A percentile compares a stretch with the other conserved stretches of the same genome.
Evolutionary conservation across 2,888 invertebrate species (phyloP).

Genomic region (Drosophila hamatofila): DNA sequence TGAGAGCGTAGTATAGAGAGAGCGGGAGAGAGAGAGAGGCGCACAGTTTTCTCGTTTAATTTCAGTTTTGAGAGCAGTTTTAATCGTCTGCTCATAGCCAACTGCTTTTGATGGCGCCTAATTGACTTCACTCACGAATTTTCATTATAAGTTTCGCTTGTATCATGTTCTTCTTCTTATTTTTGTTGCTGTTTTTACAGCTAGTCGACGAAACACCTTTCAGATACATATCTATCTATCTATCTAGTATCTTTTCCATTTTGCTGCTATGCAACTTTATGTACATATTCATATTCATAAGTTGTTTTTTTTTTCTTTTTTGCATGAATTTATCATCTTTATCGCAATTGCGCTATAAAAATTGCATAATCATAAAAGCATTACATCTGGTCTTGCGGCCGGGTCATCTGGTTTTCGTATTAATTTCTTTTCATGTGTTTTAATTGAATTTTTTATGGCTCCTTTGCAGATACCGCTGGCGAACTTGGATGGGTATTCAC

Average conservation of each 20-base stretch:
- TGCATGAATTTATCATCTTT: constrained; percentile 64
- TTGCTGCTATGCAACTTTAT: constrained; percentile 14
- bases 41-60: constrained; percentile 35
- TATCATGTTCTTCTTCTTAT: neutral
- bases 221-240: constrained; percentile 15
- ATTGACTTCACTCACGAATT: constrained; percentile 76
- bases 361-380: constrained; percentile 64
- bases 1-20: neutral
- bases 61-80: constrained; percentile 40
- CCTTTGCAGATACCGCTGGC: constrained; percentile 84
- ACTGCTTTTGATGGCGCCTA: constrained; percentile 49
- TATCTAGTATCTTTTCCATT: constrained; percentile 4
- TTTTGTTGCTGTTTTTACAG: constrained; percentile 32
- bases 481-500: constrained; percentile 88
- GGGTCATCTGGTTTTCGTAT: constrained; percentile 42
- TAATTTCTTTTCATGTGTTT: constrained; percentile 47
- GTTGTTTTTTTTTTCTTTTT: constrained; percentile 20
- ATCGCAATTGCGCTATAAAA: constrained; percentile 65
- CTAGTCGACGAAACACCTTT: constrained; percentile 40
- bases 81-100: constrained; percentile 49
- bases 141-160: constrained; percentile 13
- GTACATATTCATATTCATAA: constrained; percentile 66
- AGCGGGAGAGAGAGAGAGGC: neutral
- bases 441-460: constrained; percentile 43
- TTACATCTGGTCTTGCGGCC: constrained; percentile 39